These are phyloP conservation scores for Orestias chungarensis DNA, from an alignment of 2,797 vertebrate species.

Conservation along the genomic window DNA sequence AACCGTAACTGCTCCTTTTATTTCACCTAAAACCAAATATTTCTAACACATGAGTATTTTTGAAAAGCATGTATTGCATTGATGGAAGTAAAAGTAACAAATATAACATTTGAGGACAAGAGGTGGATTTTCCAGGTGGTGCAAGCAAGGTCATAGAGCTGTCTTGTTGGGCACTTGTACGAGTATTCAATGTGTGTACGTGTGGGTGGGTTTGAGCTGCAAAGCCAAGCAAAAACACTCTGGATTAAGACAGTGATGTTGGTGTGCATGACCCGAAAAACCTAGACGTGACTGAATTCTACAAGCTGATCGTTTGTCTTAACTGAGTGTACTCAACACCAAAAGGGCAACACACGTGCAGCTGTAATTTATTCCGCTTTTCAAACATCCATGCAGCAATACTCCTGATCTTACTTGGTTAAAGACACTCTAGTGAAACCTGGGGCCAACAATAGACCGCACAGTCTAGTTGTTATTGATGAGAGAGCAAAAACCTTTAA, in stretches of 20 bases:
- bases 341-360: constrained; percentile 54
- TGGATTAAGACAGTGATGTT: constrained; percentile 45
- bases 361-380: constrained; percentile 39
- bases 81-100: not conserved
- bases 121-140: not conserved
- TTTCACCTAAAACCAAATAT: not conserved
- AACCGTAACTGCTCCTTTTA: not conserved
- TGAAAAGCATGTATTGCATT: not conserved
- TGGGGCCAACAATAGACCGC: constrained; percentile 43
- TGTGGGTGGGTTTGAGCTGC: constrained; percentile 10
- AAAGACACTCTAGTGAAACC: constrained; percentile 25
- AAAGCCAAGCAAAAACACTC: constrained; percentile 52
- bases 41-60: not conserved
- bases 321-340: constrained; percentile 38
- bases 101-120: not conserved
- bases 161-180: not conserved
- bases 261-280: constrained; percentile 37
- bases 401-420: constrained; percentile 8
- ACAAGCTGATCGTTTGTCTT: constrained; percentile 66
- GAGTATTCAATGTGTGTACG: not conserved
- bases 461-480: constrained; percentile 56
- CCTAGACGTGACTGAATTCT: constrained; percentile 46
- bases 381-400: constrained; percentile 20
- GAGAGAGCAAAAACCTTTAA: constrained; percentile 48
- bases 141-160: not conserved